Evolutionary conservation across 2,888 invertebrate genomes (phyloP).

Genomic region (Cheilosia pagana): DNA sequence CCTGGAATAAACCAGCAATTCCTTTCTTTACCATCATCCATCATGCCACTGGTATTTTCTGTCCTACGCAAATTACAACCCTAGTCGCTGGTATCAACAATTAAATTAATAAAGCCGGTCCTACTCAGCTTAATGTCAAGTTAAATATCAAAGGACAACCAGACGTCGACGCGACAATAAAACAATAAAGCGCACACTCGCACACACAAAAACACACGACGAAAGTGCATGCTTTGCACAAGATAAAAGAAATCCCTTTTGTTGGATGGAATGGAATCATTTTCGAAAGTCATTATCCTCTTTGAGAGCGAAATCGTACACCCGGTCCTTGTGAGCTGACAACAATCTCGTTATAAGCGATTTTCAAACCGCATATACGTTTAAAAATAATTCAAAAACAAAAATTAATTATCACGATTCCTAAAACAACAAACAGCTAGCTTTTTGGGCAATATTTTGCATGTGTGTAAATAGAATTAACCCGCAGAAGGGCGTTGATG

Average conservation of each 20-base stretch:
- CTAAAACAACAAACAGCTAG: constrained; percentile 26
- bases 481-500: constrained; percentile 57
- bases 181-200: not conserved
- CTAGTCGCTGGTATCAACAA: too few species aligned
- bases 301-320: constrained; percentile 3
- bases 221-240: not conserved
- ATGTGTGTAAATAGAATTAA: constrained; percentile 62
- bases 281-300: not conserved
- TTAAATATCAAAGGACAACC: constrained; percentile 1
- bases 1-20: too few species aligned
- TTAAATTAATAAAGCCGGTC: not conserved
- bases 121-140: not conserved
- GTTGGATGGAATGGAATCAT: not conserved
- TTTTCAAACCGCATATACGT: not conserved
- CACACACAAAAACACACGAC: too few species aligned
- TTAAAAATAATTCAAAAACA: constrained; percentile 27
- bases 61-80: too few species aligned
- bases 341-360: constrained; percentile 9
- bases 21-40: too few species aligned
- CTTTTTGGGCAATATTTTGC: not conserved
- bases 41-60: too few species aligned
- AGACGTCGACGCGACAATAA: not conserved
- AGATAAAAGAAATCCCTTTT: not conserved
- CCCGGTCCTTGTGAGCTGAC: not conserved
- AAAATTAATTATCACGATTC: constrained; percentile 25